Evolutionary conservation across 2,888 invertebrate species (phyloP), one percentile per base, ranked within the genome.

Genomic region (Acronicta leporina): DNA sequence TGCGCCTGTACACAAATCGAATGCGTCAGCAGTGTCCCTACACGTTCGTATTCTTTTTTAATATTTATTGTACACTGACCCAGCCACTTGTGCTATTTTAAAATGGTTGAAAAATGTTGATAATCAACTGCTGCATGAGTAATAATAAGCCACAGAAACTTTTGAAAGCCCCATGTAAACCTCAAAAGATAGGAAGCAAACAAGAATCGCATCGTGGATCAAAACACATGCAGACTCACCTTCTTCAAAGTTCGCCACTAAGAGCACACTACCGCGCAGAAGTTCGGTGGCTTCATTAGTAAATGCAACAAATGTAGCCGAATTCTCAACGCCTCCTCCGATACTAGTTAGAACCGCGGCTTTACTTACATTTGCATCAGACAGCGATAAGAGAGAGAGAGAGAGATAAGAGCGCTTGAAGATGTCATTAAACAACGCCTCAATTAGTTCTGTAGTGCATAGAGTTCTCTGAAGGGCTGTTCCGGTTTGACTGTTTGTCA

Each of bases 271-370:
- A 30, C 16, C 16, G 8, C 38, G 51, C 67, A 35, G 52, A 74
- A 67, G 52, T 63, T 68, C 35, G 40, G 16, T 20, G 52, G 53
- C 54, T 62, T 68, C 77, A 68, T 76, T 73, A 73, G 59, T 40
- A 58, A 64, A 43, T 43, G 48, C 50, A 55, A 61, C 60, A 57
- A 41, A 57, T 55, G 51, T 52, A 40, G 68, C 68, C 55, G n/a
- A 56, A 55, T 35, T 45, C 44, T 44, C 35, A 48, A 53, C 51
- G 52, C 43, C 48, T 42, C 50, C 68, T 42, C 50, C 68, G 48
- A 73, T 73, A 58, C 46, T 49, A 73, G 72, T 71, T 68, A 55
- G 33, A 55, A 61, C 73, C 57, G 40, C 64, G 44, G 16, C 58
- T 47, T 50, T 9, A 16, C 52, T 35, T 49, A 42, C 43, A 56